A percentile compares a stretch with the other conserved stretches of the same genome.
These are phyloP conservation scores for Linurgus olivaceus DNA, from an alignment of 2,797 vertebrate species.

Conservation along the genomic window DNA sequence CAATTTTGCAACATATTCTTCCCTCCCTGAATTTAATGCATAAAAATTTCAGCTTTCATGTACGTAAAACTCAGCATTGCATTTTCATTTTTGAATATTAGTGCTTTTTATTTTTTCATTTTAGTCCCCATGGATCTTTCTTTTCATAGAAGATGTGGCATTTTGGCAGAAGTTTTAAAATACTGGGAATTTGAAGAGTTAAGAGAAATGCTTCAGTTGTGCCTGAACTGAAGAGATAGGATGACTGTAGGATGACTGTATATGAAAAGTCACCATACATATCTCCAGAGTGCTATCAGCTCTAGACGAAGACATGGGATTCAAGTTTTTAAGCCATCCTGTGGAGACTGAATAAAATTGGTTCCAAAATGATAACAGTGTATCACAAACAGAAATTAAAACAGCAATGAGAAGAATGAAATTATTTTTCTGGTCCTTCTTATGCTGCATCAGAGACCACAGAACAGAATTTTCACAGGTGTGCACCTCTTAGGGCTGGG, in stretches of 20 bases:
- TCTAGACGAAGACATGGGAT: background rate
- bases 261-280: background rate
- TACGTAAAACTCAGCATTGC: background rate
- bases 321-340: background rate
- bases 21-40: background rate
- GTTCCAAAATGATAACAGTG: background rate
- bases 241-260: background rate
- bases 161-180: slow-evolving; percentile 32
- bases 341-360: background rate
- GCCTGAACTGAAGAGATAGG: slow-evolving; percentile 30
- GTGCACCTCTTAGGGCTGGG: background rate
- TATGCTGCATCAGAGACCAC: background rate
- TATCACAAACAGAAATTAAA: slow-evolving; percentile 2
- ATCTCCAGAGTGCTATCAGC: background rate
- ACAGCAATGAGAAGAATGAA: background rate
- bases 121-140: background rate
- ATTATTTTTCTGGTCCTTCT: background rate
- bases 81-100: slow-evolving; percentile 20
- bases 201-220: slow-evolving; percentile 11
- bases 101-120: background rate
- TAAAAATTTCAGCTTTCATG: background rate
- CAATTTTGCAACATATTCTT: slow-evolving; percentile 16
- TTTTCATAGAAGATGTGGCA: background rate
- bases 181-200: background rate
- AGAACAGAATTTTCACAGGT: background rate